A percentile compares a stretch with the other conserved stretches of the same genome.
Conservation (phyloP, 37 sponge, comb jelly and placozoan species). For the Theonella swinhoei region DNA sequence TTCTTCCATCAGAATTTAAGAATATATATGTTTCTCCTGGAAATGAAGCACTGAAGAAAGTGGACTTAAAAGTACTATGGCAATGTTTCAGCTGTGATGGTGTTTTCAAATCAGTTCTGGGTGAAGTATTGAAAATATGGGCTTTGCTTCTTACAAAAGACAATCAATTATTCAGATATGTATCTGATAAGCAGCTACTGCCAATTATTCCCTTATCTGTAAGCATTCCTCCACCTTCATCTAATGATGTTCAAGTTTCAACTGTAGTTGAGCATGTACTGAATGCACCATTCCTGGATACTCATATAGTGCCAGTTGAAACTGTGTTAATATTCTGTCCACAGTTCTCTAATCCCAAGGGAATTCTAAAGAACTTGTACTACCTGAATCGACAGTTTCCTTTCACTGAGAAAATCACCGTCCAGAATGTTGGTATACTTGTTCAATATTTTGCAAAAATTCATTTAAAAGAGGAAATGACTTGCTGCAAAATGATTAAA, state of each 20-base stretch:
- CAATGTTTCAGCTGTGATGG: constrained; percentile 8
- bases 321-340: constrained; percentile 10
- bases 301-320: neutral
- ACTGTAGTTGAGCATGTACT: neutral
- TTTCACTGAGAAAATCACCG: neutral
- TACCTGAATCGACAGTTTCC: neutral
- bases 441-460: constrained; percentile 29
- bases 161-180: constrained; percentile 22
- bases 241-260: neutral
- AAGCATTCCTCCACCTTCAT: neutral
- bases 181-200: neutral
- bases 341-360: constrained; percentile 5
- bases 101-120: constrained; percentile 4
- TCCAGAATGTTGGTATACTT: neutral
- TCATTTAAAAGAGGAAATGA: neutral
- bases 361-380: constrained; percentile 9
- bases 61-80: constrained; percentile 14
- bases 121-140: constrained; percentile 9
- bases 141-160: constrained; percentile 39
- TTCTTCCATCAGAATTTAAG: neutral
- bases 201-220: neutral
- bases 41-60: neutral
- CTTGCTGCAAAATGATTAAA: neutral
- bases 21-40: neutral
- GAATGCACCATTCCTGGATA: constrained; percentile 23